Evolutionary conservation across 2,888 invertebrate genomes (phyloP).

Genomic region (Eudemis profundana): DNA sequence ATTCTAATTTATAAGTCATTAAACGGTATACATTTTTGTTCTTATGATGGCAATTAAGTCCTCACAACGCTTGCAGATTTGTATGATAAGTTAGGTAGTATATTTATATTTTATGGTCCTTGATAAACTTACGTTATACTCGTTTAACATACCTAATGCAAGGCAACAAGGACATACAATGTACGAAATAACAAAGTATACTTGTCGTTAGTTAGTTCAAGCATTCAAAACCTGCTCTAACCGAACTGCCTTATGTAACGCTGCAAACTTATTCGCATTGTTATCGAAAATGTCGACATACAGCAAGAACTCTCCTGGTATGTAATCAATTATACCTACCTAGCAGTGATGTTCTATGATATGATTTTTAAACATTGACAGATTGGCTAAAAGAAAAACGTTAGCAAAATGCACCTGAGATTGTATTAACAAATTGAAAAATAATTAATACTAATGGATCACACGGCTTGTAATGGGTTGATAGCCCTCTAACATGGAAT

Average conservation of each 20-base stretch:
- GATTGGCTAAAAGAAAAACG: not conserved
- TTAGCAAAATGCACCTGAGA: no score
- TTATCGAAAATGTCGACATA: slow-evolving; percentile 27
- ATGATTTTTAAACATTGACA: not conserved
- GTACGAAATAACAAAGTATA: not conserved
- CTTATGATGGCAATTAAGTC: slow-evolving; percentile 8
- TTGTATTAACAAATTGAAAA: no score
- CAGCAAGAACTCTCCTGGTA: slow-evolving; percentile 25
- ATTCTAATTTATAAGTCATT: slow-evolving; percentile 32
- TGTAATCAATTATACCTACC: slow-evolving; percentile 1
- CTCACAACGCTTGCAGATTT: not conserved
- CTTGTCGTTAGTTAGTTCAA: not conserved
- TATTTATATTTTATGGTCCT: not conserved
- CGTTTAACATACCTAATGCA: not conserved
- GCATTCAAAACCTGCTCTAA: not conserved
- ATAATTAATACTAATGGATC: no score
- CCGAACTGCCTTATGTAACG: not conserved
- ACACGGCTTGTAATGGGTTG: no score
- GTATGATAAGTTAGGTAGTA: not conserved
- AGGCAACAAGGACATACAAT: not conserved
- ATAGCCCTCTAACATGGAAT: no score
- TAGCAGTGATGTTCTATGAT: not conserved
- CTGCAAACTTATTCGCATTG: slow-evolving; percentile 23
- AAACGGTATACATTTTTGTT: slow-evolving; percentile 11
- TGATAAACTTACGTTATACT: not conserved